phyloP scores from a whole-genome alignment of 37 sponge, comb jelly and placozoan genomes.

The Beroe ovata region DNA sequence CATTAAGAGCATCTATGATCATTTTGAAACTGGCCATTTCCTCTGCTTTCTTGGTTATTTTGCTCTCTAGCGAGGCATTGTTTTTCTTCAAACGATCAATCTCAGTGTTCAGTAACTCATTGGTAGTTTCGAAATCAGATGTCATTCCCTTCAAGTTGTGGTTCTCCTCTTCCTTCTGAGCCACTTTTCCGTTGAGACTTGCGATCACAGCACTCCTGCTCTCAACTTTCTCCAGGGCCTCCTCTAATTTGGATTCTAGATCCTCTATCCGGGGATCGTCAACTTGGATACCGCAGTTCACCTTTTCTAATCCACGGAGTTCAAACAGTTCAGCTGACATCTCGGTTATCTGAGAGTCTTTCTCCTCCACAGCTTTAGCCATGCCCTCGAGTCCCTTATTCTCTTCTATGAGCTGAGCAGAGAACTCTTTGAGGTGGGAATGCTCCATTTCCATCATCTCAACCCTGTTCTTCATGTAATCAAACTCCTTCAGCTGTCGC shows the following conservation, averaged over 20 bases:
- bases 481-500: constrained; percentile 44
- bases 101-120: constrained; percentile 12
- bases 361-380: not conserved
- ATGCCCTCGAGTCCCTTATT: constrained; percentile 10
- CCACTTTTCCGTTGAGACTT: not conserved
- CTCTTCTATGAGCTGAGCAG: constrained; percentile 23
- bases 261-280: not conserved
- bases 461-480: constrained; percentile 58
- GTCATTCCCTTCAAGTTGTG: constrained; percentile 9
- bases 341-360: not conserved
- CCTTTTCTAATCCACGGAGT: constrained; percentile 20
- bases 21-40: constrained; percentile 44
- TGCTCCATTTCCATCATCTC: constrained; percentile 64
- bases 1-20: constrained; percentile 15
- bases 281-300: constrained; percentile 22
- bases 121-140: constrained; percentile 9
- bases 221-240: not conserved
- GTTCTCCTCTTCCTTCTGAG: constrained; percentile 10
- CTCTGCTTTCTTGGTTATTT: not conserved
- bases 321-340: not conserved
- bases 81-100: constrained; percentile 20
- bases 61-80: constrained; percentile 5
- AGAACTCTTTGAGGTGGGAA: constrained; percentile 38
- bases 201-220: constrained; percentile 10
- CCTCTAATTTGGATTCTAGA: constrained; percentile 25